Base-by-base conservation (phyloP, 2,113 vertebrate species). In the Cairina moschata region DNA sequence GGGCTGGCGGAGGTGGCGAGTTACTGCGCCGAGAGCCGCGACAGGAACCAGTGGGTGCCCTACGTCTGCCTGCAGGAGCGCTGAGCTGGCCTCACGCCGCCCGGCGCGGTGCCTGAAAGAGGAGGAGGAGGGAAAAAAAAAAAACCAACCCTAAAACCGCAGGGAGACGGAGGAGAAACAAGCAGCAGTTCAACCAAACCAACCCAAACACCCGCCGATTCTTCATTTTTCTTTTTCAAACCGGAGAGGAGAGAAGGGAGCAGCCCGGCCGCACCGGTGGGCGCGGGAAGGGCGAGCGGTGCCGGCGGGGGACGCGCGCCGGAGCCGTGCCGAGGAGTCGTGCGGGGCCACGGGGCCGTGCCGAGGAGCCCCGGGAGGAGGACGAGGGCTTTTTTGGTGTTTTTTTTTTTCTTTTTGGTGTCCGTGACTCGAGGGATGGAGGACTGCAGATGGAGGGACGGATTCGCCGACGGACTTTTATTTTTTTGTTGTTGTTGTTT, bases 41-140 rank as follows among this genome's bases (percentile, higher is more conserved):
- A 98, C 67, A 97, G 95, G 59, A 99, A 99, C 96, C 99, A 99
- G 94, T 99, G 99, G 99, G 98, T 99, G 2, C 99, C 99, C 0
- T 98, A 74, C 22, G 96, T 99, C 62, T 93, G 98, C 11, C 98
- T 99, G 92, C 98, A 98, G 91, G 98, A 99, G 29, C 98, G 99
- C 95, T 99, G 99, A 98, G 88, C 69, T 7, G 4, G 5, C 11
- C 26, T 17, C 2, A 1, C 7, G 1, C 16, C 31, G 15, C 81
- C 63, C 17, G 7, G 48, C 13, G 38, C 17, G 17, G 73, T 26
- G 34, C 69, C 31, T 7, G 40, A 2, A 52, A 8, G 54, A 59
- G 58, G 38, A 86, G 56, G 29, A 8, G 52, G 50, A 52, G 50
- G 50, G 13, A 23, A 25, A 10, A 20, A 20, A 69, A 36, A 62